Evolutionary conservation across 2,888 invertebrate genomes (phyloP), one percentile per base, ranked within the genome.

Genomic region (Aspidiotus destructor): DNA sequence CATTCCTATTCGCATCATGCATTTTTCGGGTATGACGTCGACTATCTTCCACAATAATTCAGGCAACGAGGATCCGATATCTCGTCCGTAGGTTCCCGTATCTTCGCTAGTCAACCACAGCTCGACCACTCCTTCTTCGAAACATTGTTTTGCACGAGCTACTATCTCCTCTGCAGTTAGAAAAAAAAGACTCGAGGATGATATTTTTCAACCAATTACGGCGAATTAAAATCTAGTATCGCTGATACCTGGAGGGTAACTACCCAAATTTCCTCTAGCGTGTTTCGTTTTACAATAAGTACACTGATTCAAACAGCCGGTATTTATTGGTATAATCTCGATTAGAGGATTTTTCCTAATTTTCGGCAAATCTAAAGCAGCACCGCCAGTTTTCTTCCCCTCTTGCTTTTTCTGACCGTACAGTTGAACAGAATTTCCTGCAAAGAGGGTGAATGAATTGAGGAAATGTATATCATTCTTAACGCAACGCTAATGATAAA

Each of bases 271-370:
- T 0, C 99, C 99, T 62, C 99, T 79, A 0, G 98, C 98, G 77
- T 96, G 95, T 76, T 96, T 97, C 0, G 97, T 98, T 79, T 98
- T 99, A 76, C 98, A 99, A 76, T 99, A 99, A 0, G 98, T 97
- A 77, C 99, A 99, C 75, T 96, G 94, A 80, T 99, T 99, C 3
- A 99, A 80, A 74, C 99, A 99, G 0, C 96, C 96, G 0, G 95
- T 93, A 77, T 93, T 96, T 60, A 97, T 92, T 0, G 96, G 87
- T 70, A 97, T 95, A 69, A 99, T 99, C 81, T 99, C 99, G 70
- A 99, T 89, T 0, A 98, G 81, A 0, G 95, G 94, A 79, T 99
- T 99, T 75, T 92, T 88, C 63, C 99, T 82, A 13, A 99, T 89
- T 81, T 99, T 99, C 0, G 98, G 98, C 13, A 99, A 80, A 7